Percentiles rank a stretch among this genome's conserved stretches.
phyloP scores from a whole-genome alignment of 2,113 vertebrate species.

The Sphyrna mokarran region DNA sequence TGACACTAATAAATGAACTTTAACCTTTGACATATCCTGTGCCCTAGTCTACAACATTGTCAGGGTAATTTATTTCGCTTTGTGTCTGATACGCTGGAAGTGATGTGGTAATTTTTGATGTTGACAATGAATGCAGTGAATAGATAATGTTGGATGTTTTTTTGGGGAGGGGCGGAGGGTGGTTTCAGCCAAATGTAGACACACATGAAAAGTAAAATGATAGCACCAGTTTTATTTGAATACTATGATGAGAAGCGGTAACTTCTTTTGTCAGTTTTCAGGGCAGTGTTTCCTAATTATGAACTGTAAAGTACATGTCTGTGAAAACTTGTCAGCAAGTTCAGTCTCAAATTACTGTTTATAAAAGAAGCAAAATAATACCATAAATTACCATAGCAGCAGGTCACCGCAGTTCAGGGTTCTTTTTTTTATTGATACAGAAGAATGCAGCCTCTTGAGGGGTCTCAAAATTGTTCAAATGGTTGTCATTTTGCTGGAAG shows the following conservation, averaged over 20 bases:
- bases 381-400: background rate
- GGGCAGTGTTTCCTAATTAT: background rate
- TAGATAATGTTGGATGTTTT: background rate
- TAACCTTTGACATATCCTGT: background rate
- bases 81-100: background rate
- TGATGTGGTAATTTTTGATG: background rate
- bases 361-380: background rate
- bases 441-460: background rate
- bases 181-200: background rate
- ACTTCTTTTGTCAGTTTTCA: background rate
- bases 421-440: background rate
- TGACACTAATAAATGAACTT: no score
- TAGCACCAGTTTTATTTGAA: background rate
- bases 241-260: background rate
- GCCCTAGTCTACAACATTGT: background rate
- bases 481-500: background rate
- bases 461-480: background rate
- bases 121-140: background rate
- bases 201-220: background rate
- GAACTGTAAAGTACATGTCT: background rate
- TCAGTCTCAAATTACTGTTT: background rate
- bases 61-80: background rate
- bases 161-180: background rate
- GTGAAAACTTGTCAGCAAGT: background rate
- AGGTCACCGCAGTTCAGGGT: background rate